Percentiles rank a stretch among this genome's conserved stretches.
Conservation (phyloP, 2,113 vertebrate genomes). For the Phainopepla nitens region DNA sequence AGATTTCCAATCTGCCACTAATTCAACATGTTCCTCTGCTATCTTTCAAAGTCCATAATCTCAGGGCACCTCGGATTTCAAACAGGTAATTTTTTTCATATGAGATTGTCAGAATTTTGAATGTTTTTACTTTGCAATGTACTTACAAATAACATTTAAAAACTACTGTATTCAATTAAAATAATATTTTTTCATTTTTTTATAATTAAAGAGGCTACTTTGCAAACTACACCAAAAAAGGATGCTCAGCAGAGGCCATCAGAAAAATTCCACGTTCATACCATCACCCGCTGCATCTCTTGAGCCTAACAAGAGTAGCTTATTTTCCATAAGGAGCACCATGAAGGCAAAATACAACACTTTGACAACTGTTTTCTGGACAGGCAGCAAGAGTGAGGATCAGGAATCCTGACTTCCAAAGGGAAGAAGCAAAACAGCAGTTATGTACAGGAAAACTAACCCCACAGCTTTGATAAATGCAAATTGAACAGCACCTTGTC, state of each 20-base stretch:
- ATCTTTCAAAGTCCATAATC: not conserved
- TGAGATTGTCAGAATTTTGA: not conserved
- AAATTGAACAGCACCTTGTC: not conserved
- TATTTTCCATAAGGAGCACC: not conserved
- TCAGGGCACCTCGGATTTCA: not conserved
- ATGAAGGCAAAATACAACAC: not conserved
- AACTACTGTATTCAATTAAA: not conserved
- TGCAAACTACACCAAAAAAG: not conserved
- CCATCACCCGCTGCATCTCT: not conserved
- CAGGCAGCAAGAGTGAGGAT: not conserved
- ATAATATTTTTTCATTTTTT: not conserved
- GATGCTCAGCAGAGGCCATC: not conserved
- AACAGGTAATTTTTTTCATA: not conserved
- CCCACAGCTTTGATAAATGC: not conserved
- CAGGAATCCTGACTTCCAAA: not conserved
- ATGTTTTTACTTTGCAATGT: not conserved
- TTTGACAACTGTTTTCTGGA: not conserved
- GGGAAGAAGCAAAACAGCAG: not conserved
- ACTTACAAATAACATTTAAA: not conserved
- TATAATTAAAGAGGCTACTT: not conserved
- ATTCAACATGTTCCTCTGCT: not conserved
- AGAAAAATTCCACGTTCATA: not conserved
- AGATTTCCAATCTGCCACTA: not conserved
- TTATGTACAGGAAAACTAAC: not conserved
- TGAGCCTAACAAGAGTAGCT: not conserved